These are phyloP conservation scores for Brachyalestes nurse DNA, from an alignment of 2,797 vertebrate species.

Conservation along the genomic window DNA sequence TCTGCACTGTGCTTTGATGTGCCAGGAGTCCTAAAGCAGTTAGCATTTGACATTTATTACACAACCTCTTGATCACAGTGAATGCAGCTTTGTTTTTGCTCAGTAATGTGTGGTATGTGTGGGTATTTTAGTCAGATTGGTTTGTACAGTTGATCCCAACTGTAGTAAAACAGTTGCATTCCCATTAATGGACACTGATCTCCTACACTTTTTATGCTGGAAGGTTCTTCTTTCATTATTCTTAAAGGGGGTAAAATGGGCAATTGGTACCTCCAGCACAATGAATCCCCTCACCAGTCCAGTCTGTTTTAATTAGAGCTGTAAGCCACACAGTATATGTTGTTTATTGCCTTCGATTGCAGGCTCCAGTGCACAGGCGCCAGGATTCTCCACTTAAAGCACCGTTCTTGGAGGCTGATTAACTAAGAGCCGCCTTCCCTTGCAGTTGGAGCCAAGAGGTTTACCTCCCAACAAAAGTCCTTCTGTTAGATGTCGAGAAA, in stretches of 20 bases:
- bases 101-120: neutral
- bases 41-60: neutral
- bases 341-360: neutral
- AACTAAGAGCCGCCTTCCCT: slow-evolving; percentile 35
- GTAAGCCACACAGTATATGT: neutral
- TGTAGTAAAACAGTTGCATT: neutral
- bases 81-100: neutral
- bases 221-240: neutral
- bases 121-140: neutral
- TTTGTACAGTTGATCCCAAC: neutral
- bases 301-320: neutral
- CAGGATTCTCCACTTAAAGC: slow-evolving; percentile 5
- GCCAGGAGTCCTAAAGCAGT: neutral
- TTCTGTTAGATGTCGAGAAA: slow-evolving; percentile 30
- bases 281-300: neutral
- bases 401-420: slow-evolving; percentile 14
- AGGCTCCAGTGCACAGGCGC: neutral
- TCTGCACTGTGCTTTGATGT: slow-evolving; percentile 2
- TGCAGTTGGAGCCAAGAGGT: slow-evolving; percentile 40
- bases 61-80: neutral
- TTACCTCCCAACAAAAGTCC: slow-evolving; percentile 31
- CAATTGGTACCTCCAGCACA: neutral
- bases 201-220: neutral
- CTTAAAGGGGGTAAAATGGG: neutral
- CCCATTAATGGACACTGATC: neutral